phyloP scores from a whole-genome alignment of 2,888 invertebrate genomes.

The Caenorhabditis plicata region DNA sequence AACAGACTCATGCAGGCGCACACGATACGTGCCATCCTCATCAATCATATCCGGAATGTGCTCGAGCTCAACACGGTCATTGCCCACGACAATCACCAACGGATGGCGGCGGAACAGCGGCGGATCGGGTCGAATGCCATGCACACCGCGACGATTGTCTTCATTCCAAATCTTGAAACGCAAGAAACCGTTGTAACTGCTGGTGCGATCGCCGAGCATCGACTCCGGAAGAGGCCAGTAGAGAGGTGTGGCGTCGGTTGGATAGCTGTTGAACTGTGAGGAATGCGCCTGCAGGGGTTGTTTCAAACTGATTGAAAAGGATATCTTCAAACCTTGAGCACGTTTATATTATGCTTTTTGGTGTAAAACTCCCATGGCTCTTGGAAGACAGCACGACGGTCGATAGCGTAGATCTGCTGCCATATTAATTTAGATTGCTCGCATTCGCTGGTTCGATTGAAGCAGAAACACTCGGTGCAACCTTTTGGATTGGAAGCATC shows the following conservation, averaged over 20 bases:
- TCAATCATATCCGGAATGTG: conserved; percentile 71
- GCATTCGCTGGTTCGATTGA: conserved; percentile 76
- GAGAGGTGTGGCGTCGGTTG: conserved; percentile 72
- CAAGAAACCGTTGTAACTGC: conserved; percentile 81
- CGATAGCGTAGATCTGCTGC: conserved; percentile 72
- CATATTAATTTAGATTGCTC: conserved; percentile 66
- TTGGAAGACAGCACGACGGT: conserved; percentile 54
- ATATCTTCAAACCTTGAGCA: conserved; percentile 34
- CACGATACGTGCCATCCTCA: conserved; percentile 68
- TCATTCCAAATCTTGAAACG: conserved; percentile 75
- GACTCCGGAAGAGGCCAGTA: conserved; percentile 81
- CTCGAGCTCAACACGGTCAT: conserved; percentile 77
- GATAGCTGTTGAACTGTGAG: conserved; percentile 57
- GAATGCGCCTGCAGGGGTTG: conserved; percentile 29
- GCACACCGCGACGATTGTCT: conserved; percentile 52
- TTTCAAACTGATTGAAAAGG: background rate
- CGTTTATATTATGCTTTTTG: conserved; percentile 51
- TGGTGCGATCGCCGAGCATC: conserved; percentile 81
- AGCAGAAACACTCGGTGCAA: conserved; percentile 94
- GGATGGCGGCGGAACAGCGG: conserved; percentile 57
- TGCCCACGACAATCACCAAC: conserved; percentile 78
- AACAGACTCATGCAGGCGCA: conserved; percentile 67
- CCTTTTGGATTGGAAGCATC: conserved; percentile 79
- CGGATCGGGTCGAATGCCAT: conserved; percentile 52
- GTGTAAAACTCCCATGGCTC: conserved; percentile 58